Evolutionary conservation across 2,888 invertebrate genomes (phyloP).

Genomic region (Scaptomyza parva): DNA sequence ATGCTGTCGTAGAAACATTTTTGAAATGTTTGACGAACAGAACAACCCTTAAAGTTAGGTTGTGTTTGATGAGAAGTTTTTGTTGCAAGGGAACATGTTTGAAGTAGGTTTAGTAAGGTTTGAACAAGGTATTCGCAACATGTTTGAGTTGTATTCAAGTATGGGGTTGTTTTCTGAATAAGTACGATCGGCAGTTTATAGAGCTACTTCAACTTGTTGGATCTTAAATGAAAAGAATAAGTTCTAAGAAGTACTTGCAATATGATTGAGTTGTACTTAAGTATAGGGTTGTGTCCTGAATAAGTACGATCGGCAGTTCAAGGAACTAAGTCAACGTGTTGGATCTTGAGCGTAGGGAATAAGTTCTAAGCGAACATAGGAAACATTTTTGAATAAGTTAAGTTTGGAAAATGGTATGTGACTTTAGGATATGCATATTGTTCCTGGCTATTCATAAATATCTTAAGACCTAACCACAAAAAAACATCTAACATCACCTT

Average conservation of each 20-base stretch:
- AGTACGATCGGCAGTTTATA: not conserved
- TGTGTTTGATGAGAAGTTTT: not conserved
- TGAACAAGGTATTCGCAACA: constrained; percentile 7
- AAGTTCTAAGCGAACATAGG: not conserved
- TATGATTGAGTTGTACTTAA: too few relatives aligned
- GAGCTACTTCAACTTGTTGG: not conserved
- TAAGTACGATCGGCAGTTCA: not conserved
- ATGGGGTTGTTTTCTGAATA: not conserved
- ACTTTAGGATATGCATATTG: too few relatives aligned
- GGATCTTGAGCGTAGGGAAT: too few relatives aligned
- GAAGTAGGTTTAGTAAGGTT: not conserved
- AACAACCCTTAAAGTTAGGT: constrained; percentile 51
- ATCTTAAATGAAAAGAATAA: too few relatives aligned
- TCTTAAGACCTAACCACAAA: too few relatives aligned
- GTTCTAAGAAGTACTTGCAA: too few relatives aligned
- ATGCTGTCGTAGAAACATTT: constrained; percentile 11
- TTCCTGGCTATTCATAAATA: too few relatives aligned
- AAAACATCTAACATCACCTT: not conserved
- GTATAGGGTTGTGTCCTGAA: not conserved
- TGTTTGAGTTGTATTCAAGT: constrained; percentile 20
- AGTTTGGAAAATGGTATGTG: too few relatives aligned
- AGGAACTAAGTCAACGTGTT: not conserved
- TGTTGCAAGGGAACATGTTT: constrained; percentile 39
- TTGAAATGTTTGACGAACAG: constrained; percentile 10
- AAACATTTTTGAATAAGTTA: too few relatives aligned